A percentile compares a stretch with the other conserved stretches of the same genome.
phyloP scores from a whole-genome alignment of 2,113 vertebrate species.

The Gracilinanus agilis region DNA sequence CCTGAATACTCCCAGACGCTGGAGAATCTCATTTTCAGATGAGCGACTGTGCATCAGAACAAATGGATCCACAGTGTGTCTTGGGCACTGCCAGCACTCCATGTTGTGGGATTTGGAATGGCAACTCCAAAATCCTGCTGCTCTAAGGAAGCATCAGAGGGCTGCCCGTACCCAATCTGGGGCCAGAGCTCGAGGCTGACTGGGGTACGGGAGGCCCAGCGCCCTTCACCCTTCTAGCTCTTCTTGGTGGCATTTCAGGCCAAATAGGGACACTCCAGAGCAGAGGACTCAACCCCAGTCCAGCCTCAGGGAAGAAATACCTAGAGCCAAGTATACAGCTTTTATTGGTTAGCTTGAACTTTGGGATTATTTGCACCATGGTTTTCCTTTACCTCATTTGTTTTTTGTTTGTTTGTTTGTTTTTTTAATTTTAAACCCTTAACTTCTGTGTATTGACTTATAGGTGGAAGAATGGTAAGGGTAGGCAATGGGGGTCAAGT shows the following conservation, averaged over 20 bases:
- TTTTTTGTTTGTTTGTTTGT: no score
- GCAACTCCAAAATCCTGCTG: neutral
- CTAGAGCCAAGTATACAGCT: neutral
- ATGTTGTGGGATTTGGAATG: neutral
- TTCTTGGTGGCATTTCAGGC: neutral
- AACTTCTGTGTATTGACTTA: no score
- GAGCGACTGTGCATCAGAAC: no score
- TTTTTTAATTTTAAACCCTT: no score
- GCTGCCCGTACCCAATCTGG: neutral
- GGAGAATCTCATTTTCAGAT: neutral
- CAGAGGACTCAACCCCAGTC: neutral
- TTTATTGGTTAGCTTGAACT: neutral
- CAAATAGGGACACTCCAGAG: neutral
- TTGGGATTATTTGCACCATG: neutral
- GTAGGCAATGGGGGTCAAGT: no score
- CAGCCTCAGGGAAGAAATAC: neutral
- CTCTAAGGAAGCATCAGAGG: no score
- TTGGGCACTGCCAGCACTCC: neutral
- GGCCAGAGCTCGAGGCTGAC: no score
- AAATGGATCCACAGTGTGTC: neutral
- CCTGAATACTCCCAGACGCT: neutral
- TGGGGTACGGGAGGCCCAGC: neutral
- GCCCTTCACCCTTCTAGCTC: neutral
- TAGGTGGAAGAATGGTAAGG: no score
- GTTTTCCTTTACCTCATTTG: no score